These are phyloP conservation scores for Etheostoma cragini DNA, from an alignment of 2,113 vertebrate genomes.

Conservation along the genomic window DNA sequence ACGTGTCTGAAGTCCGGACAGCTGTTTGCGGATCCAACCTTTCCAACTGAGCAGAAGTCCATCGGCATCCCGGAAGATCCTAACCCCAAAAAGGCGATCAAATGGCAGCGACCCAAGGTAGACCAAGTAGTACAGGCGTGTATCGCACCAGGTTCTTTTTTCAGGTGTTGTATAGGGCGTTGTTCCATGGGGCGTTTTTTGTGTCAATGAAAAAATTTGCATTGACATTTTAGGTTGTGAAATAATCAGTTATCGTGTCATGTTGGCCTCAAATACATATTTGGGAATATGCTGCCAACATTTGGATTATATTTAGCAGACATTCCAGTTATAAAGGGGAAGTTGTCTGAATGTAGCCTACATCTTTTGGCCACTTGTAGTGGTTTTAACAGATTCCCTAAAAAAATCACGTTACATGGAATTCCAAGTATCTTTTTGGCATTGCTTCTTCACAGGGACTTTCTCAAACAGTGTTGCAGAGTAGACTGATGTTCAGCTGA, in stretches of 20 bases:
- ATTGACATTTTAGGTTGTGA: neutral
- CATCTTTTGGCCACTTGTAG: neutral
- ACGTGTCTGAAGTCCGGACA: conserved; percentile 62
- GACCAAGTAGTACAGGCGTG: neutral
- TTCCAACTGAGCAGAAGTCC: conserved; percentile 78
- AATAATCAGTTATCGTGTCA: neutral
- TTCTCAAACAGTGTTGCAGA: neutral
- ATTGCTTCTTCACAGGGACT: neutral
- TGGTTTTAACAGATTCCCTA: neutral
- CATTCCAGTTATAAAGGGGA: neutral
- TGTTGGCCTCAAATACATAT: neutral
- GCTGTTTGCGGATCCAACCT: conserved; percentile 80
- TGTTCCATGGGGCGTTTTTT: too few relatives aligned
- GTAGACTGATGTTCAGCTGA: neutral
- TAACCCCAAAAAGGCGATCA: conserved; percentile 77
- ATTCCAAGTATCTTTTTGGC: neutral
- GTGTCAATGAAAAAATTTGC: neutral
- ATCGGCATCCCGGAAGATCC: conserved; percentile 78
- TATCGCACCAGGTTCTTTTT: neutral
- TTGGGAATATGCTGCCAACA: neutral
- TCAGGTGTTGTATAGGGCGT: neutral
- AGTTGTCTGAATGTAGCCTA: neutral
- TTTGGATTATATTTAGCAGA: neutral
- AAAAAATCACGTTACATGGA: neutral
- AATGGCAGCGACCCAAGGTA: conserved; percentile 84